Conservation (phyloP, 1,140 invertebrate species). For the Charaxes varanes region DNA sequence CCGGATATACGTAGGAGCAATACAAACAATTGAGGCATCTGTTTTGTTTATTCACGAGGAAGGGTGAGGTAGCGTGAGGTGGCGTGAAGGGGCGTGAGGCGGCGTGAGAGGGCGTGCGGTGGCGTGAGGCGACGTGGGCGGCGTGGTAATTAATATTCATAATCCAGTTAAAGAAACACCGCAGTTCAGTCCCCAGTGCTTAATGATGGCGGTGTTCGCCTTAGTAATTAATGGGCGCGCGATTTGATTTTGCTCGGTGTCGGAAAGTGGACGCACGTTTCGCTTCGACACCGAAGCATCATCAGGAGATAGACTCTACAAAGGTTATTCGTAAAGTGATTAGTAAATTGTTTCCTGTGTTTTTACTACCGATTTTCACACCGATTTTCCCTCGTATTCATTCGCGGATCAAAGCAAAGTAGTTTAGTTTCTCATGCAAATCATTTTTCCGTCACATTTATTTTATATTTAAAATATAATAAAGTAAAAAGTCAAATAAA, state of each 20-base stretch:
- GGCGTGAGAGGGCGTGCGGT: neutral
- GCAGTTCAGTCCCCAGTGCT: conserved; percentile 12
- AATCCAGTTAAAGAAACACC: conserved; percentile 26
- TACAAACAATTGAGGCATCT: conserved; percentile 22
- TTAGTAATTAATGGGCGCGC: conserved; percentile 7
- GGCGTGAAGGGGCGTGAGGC: neutral
- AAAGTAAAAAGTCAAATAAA: too few relatives aligned
- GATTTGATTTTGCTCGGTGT: conserved; percentile 4
- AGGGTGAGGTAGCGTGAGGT: neutral
- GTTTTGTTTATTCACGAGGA: conserved; percentile 12
- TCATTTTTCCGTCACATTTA: too few relatives aligned
- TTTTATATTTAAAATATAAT: too few relatives aligned
- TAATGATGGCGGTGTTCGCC: conserved; percentile 18
- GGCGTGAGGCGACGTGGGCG: neutral
- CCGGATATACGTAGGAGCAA: conserved; percentile 5
- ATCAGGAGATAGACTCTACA: too few relatives aligned
- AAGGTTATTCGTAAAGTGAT: too few relatives aligned
- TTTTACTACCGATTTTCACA: too few relatives aligned
- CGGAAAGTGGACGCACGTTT: too few relatives aligned
- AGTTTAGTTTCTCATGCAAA: too few relatives aligned
- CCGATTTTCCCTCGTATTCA: too few relatives aligned
- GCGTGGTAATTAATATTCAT: conserved; percentile 30
- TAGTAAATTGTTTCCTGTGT: too few relatives aligned
- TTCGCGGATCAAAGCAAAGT: too few relatives aligned
- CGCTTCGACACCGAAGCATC: too few relatives aligned